Base-by-base conservation (phyloP, 1,140 invertebrate genomes). In the Dreissena rostriformis region DNA sequence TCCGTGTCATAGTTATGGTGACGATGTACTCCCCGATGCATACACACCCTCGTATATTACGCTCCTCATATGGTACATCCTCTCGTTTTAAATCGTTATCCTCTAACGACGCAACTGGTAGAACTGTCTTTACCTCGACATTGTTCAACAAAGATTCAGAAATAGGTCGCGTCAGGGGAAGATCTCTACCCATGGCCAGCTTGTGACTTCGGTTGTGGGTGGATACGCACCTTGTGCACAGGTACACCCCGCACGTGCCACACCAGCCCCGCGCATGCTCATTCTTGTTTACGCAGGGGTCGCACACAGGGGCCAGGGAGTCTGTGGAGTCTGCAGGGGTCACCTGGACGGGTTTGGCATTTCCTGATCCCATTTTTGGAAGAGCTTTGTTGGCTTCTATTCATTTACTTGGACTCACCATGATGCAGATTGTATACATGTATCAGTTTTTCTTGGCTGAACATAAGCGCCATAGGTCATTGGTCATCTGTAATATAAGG, bases 201-300 rank as follows among this genome's bases (percentile, higher is more conserved):
- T 65, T 61, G 53, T 82, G 80, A 66, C 53, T 74, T 0, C 72
- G 71, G 8, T 55, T 72, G 52, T 82, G 80, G 26, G 71, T 39
- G 24, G 71, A 67, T 5, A 55, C 39, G 68, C 80, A 82, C 57
- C 51, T 39, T 26, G n/a, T 22, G 53, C 80, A 82, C 11, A 82
- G 80, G 57, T 82, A 82, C 11, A 82, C 72, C 24, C 72, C 14
- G 68, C 80, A 82, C 19, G 66, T 55, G n/a, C 55, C 80, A 57
- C 80, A 82, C 80, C 80, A 82, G 19, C 70, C 71, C 14, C 73
- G 63, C 22, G 80, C 80, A 17, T 71, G 80, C 57, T 74, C 67
- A 26, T 74, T 29, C 19, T 39, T 57, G 61, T 68, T 67, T 14
- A 82, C 61, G 68, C 80, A 82, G 17, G 63, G 80, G 57, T 82